Conservation (phyloP, 2,888 invertebrate genomes). For the Andrena praecox region DNA sequence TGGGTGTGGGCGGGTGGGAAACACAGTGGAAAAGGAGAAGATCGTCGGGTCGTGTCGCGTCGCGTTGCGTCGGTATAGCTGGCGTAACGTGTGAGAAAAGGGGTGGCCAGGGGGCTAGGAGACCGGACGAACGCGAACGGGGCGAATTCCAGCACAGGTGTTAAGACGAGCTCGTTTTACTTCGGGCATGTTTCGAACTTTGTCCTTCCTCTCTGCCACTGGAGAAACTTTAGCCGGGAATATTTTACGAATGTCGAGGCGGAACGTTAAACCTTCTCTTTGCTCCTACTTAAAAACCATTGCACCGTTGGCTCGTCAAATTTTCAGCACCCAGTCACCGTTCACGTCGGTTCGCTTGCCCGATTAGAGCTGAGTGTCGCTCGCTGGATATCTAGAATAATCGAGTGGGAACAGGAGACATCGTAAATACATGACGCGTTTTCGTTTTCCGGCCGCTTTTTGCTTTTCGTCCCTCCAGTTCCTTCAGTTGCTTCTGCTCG, state of each 20-base stretch:
- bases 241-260: constrained; percentile 52
- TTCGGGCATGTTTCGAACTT: constrained; percentile 54
- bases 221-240: constrained; percentile 23
- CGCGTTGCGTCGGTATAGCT: constrained; percentile 12
- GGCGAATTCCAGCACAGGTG: constrained; percentile 61
- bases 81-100: constrained; percentile 23
- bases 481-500: not conserved
- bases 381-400: constrained; percentile 6
- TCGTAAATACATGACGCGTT: constrained; percentile 24
- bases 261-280: constrained; percentile 17
- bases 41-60: not conserved
- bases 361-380: not conserved
- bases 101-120: constrained; percentile 14
- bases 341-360: not conserved
- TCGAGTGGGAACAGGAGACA: not conserved
- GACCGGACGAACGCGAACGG: constrained; percentile 45
- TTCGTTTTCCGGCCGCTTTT: not conserved
- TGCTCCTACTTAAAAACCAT: constrained; percentile 21
- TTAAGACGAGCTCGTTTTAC: constrained; percentile 56
- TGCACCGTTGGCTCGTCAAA: not conserved
- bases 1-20: constrained; percentile 37
- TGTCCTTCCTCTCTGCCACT: not conserved
- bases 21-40: constrained; percentile 39
- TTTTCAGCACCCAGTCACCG: constrained; percentile 6
- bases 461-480: not conserved